phyloP scores from a whole-genome alignment of 1,140 invertebrate genomes.

The Lordiphosa collinella region DNA sequence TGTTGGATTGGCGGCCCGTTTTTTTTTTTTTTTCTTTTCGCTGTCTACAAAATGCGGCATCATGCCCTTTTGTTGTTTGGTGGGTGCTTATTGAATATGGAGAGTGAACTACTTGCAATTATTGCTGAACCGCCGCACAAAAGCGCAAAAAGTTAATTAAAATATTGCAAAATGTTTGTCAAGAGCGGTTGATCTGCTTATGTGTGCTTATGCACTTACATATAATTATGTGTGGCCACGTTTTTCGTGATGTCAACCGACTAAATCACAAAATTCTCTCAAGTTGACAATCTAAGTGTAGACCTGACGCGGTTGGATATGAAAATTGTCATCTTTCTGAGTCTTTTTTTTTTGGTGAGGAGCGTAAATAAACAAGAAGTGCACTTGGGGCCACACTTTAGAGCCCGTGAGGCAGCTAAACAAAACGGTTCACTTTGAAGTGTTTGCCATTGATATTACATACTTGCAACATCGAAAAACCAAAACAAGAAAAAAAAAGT shows the following conservation, averaged over 20 bases:
- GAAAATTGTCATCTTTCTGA: neutral
- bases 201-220: neutral
- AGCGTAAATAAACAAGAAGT: constrained; percentile 40
- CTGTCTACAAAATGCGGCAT: constrained; percentile 58
- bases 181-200: constrained; percentile 1
- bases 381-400: constrained; percentile 46
- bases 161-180: constrained; percentile 11
- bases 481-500: constrained; percentile 30
- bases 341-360: neutral
- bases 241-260: constrained; percentile 40
- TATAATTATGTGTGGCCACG: constrained; percentile 33
- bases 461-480: constrained; percentile 14
- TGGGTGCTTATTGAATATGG: constrained; percentile 51
- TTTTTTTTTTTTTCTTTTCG: constrained; percentile 23
- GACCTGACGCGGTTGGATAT: constrained; percentile 21
- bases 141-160: constrained; percentile 57
- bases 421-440: constrained; percentile 55
- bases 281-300: constrained; percentile 28
- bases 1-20: constrained; percentile 24
- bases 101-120: constrained; percentile 47
- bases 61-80: constrained; percentile 69
- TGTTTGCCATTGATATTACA: constrained; percentile 61
- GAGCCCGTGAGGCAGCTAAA: constrained; percentile 48
- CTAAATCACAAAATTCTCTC: constrained; percentile 12
- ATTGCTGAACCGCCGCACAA: constrained; percentile 19